A percentile compares a stretch with the other conserved stretches of the same genome.
These are phyloP conservation scores for Chloroceryle amazona DNA, from an alignment of 2,797 vertebrate genomes.

Conservation along the genomic window DNA sequence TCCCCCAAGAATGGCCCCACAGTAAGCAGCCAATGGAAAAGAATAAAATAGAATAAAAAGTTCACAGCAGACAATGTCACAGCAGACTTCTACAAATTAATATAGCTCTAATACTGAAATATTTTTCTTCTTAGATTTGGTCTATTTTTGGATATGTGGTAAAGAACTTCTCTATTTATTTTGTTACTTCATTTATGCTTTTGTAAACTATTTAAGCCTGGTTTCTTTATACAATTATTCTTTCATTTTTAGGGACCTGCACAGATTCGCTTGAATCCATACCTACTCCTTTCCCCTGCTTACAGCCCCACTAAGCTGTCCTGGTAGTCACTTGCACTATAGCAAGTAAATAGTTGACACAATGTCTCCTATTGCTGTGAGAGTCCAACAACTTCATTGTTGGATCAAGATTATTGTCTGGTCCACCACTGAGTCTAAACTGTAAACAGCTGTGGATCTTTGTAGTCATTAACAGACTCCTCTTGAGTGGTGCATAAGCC, in stretches of 20 bases:
- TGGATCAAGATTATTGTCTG: conserved; percentile 49
- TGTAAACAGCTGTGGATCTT: conserved; percentile 79
- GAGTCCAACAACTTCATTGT: conserved; percentile 66
- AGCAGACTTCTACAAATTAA: background rate
- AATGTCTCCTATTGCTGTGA: conserved; percentile 56
- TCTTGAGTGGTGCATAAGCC: conserved; percentile 52
- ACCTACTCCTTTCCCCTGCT: background rate
- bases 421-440: conserved; percentile 67
- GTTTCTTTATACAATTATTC: background rate
- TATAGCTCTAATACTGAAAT: background rate
- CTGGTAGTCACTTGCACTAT: background rate
- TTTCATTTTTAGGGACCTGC: background rate
- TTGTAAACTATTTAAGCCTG: background rate
- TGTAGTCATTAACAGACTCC: conserved; percentile 68
- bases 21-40: background rate
- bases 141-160: background rate
- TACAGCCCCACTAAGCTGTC: background rate
- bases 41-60: too few relatives aligned
- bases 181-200: background rate
- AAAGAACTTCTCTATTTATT: background rate
- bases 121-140: background rate
- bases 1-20: background rate
- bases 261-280: background rate
- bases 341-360: conserved; percentile 64
- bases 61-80: too few relatives aligned